Base-by-base conservation (phyloP, 2,888 invertebrate species). In the Volucella zonaria region DNA sequence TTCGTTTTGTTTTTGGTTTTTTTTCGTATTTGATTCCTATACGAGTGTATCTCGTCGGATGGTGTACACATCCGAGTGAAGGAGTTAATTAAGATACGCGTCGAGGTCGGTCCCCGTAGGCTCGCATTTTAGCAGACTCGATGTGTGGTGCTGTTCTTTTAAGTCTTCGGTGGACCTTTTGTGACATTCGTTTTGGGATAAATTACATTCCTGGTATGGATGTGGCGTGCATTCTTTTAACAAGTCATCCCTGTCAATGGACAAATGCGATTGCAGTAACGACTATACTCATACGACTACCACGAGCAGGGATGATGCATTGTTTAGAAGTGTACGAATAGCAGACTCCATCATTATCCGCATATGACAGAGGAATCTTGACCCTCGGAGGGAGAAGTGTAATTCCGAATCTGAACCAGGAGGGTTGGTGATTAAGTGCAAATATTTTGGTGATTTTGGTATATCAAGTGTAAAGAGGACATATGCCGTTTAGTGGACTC, bases 401-500 rank as follows among this genome's bases (percentile, higher is more conserved):
- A 31, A 31, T 58, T 15, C 49, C 14, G 23, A 42, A 31, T 45
- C 43, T 45, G 71, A 71, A 71, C 64, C 62, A 76, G 85, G 76
- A 71, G 80, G 80, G 79, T 70, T 56, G 59, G 43, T 61, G 80
- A 75, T 75, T 73, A 18, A 77, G 76, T 73, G 85, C 81, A 85
- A 85, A 85, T 85, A 85, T 85, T 85, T 85, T 77, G 81, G 85
- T 85, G 73, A 85, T 85, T 81, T 73, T 68, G 80, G 71, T 67
- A 68, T 81, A 73, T 64, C 81, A 81, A 81, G 81, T 85, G 77
- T 59, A 68, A 54, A 52, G 40, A 52, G 73, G 85, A 81, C 85
- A 85, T 85, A 85, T 81, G 85, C 38, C 85, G 49, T n/a, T 11
- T 73, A 68, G 31, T 47, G 75, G 68, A 59, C 38, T 85, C 85